Evolutionary conservation across 2,888 invertebrate species (phyloP).

Genomic region (Parochlus steinenii): DNA sequence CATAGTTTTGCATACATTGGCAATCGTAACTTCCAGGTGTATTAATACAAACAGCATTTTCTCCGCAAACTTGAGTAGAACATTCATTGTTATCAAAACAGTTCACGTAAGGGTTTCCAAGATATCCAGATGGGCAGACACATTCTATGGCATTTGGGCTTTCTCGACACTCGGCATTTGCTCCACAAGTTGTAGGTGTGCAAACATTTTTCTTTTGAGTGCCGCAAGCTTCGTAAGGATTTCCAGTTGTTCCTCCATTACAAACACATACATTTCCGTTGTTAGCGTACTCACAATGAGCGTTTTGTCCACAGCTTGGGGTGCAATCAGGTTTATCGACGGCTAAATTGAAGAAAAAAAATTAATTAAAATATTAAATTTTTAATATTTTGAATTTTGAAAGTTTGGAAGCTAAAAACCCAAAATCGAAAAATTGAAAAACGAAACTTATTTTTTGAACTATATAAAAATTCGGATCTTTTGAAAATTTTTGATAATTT

Average conservation of each 20-base stretch:
- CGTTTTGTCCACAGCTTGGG: conserved; percentile 65
- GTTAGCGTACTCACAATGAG: conserved; percentile 70
- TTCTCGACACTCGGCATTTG: conserved; percentile 63
- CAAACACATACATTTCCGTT: conserved; percentile 63
- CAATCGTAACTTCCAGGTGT: conserved; percentile 80
- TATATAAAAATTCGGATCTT: conserved; percentile 4
- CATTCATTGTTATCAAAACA: conserved; percentile 79
- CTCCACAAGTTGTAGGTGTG: conserved; percentile 54
- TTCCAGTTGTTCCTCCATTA: conserved; percentile 67
- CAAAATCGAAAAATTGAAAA: no score
- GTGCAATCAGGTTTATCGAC: conserved; percentile 59
- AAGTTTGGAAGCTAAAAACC: neutral
- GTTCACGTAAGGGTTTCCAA: conserved; percentile 73
- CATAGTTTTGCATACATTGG: conserved; percentile 65
- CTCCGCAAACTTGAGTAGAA: conserved; percentile 58
- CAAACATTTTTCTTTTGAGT: conserved; percentile 54
- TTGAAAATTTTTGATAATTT: no score
- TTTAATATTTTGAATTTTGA: neutral
- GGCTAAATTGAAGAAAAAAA: conserved; percentile 33
- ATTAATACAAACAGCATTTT: conserved; percentile 79
- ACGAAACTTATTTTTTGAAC: conserved; percentile 1
- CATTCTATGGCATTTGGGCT: conserved; percentile 61
- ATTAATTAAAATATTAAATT: conserved; percentile 12
- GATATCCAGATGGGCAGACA: conserved; percentile 63
- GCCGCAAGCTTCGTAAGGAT: conserved; percentile 71